These are phyloP conservation scores for Psittacula derbiana DNA, from an alignment of 2,797 vertebrate genomes.

Conservation along the genomic window DNA sequence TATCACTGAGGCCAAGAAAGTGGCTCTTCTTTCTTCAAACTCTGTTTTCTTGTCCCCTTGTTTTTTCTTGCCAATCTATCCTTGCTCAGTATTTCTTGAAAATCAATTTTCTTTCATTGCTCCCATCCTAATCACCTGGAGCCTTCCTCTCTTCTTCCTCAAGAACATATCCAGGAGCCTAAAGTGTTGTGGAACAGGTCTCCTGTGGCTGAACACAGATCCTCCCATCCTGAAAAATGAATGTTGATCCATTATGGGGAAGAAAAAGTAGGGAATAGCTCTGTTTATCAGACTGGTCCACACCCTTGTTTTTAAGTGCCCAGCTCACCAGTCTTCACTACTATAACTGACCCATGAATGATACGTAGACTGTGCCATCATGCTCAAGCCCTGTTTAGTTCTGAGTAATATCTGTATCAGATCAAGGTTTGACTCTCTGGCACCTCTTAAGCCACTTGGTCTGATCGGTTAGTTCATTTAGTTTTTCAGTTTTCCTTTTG, in stretches of 20 bases:
- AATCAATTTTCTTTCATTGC: background rate
- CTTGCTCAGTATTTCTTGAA: background rate
- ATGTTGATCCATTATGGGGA: accelerated
- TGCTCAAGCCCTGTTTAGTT: background rate
- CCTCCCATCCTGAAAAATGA: background rate
- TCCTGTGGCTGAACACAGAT: background rate
- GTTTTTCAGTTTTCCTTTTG: background rate
- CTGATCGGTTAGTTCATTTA: background rate
- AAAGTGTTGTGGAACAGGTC: background rate
- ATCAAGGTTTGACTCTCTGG: background rate
- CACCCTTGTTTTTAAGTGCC: background rate
- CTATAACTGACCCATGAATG: accelerated
- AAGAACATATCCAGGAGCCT: background rate
- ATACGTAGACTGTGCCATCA: background rate
- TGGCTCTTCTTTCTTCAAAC: background rate
- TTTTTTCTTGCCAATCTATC: background rate
- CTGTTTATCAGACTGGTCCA: background rate
- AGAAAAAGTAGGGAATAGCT: background rate
- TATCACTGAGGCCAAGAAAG: background rate
- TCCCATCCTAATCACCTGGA: background rate
- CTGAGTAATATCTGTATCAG: background rate
- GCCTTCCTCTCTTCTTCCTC: background rate
- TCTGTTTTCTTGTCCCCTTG: background rate
- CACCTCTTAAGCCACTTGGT: background rate
- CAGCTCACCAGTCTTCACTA: background rate